A percentile compares a stretch with the other conserved stretches of the same genome.
phyloP scores from a whole-genome alignment of 1,140 invertebrate genomes.

The Diuraphis noxia region DNA sequence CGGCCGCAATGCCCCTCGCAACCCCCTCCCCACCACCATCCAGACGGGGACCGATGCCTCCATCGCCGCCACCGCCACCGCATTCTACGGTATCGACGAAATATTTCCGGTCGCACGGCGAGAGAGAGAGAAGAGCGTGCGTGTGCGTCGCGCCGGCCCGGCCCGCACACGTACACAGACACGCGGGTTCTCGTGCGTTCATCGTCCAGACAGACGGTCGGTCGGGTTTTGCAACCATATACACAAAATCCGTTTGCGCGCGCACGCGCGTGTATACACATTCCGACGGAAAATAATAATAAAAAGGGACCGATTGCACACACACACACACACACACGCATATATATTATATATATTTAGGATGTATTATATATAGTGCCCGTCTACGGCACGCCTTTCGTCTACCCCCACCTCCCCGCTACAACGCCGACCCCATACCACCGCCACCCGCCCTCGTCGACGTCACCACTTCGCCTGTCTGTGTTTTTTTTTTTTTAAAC shows the following conservation, averaged over 20 bases:
- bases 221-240: slow-evolving; percentile 17
- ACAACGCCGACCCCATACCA: neutral
- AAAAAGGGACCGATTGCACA: neutral
- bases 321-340: no score
- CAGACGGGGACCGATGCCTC: neutral
- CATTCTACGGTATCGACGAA: slow-evolving; percentile 37
- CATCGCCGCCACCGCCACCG: neutral
- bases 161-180: neutral
- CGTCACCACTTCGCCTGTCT: neutral
- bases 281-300: slow-evolving; percentile 22
- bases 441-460: neutral
- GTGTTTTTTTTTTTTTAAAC: neutral
- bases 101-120: slow-evolving; percentile 37
- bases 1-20: neutral
- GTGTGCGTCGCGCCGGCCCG: slow-evolving; percentile 12
- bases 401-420: neutral
- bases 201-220: slow-evolving; percentile 18
- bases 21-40: neutral
- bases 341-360: neutral
- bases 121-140: slow-evolving; percentile 27
- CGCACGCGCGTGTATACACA: neutral
- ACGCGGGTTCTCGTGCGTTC: neutral
- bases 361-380: neutral
- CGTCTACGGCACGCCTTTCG: slow-evolving; percentile 13
- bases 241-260: neutral